Percentiles rank a stretch among this genome's conserved stretches.
Conservation (phyloP, 2,888 invertebrate genomes). For the Hylaea fasciaria region DNA sequence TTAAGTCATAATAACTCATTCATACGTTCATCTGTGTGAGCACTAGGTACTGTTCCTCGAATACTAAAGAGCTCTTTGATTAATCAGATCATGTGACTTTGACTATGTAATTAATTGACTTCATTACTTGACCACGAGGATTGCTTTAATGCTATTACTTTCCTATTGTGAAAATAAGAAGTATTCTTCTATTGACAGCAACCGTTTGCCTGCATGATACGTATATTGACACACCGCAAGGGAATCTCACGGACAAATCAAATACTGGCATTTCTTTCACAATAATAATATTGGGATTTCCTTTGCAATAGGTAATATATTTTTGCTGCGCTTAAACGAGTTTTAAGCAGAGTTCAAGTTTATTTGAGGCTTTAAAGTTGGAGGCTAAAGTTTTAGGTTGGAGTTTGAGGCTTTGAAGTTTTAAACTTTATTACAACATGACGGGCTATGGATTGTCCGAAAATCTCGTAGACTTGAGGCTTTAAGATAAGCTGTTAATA, state of each 20-base stretch:
- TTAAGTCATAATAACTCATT: constrained; percentile 17
- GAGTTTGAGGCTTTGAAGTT: background rate
- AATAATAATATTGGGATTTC: constrained; percentile 1
- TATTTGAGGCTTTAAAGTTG: too few species aligned
- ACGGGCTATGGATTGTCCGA: background rate
- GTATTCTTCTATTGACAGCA: constrained; percentile 55
- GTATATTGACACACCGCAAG: constrained; percentile 44
- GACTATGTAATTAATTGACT: too few species aligned
- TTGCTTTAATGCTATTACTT: too few species aligned
- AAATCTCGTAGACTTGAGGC: background rate
- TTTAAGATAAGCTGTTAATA: too few species aligned
- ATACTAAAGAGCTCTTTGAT: constrained; percentile 53
- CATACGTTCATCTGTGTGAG: constrained; percentile 49
- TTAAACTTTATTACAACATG: background rate
- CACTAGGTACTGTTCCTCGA: constrained; percentile 56
- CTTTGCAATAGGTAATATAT: too few species aligned
- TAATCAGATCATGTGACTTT: too few species aligned
- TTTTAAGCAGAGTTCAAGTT: too few species aligned
- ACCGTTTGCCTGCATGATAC: constrained; percentile 36
- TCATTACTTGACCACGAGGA: too few species aligned
- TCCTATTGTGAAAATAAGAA: too few species aligned
- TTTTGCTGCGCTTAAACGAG: too few species aligned
- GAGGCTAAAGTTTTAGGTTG: too few species aligned
- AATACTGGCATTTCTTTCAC: constrained; percentile 27
- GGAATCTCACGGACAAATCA: constrained; percentile 45